Percentiles rank a stretch among this genome's conserved stretches.
Evolutionary conservation across 2,113 vertebrate genomes (phyloP).

Genomic region (Leptobrachium ailaonicum): DNA sequence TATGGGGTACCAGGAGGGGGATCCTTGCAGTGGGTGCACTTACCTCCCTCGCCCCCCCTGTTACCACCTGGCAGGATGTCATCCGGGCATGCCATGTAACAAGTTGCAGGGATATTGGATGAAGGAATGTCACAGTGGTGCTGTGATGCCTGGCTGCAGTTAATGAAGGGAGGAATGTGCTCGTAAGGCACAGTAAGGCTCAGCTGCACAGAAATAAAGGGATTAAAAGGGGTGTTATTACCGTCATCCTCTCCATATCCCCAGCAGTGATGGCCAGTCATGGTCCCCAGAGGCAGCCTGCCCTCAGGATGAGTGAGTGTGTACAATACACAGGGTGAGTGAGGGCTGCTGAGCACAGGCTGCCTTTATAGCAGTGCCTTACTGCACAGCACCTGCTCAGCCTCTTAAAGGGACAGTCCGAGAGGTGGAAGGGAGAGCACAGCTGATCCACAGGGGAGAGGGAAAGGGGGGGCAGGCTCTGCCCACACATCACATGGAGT

Average conservation of each 20-base stretch:
- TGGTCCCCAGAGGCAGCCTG: conserved; percentile 53
- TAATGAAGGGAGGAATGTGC: conserved; percentile 35
- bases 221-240: conserved; percentile 62
- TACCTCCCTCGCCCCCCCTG: neutral
- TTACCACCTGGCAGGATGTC: neutral
- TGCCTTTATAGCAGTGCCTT: conserved; percentile 58
- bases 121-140: neutral
- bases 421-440: conserved; percentile 27
- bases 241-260: conserved; percentile 90
- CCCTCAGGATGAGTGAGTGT: conserved; percentile 36
- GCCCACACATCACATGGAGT: neutral
- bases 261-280: conserved; percentile 85
- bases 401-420: conserved; percentile 72
- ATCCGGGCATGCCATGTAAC: neutral
- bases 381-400: conserved; percentile 53
- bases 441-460: too few species aligned
- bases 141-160: neutral
- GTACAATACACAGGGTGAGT: too few species aligned
- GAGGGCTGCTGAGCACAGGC: conserved; percentile 41
- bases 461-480: conserved; percentile 48
- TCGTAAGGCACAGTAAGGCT: neutral
- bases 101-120: neutral
- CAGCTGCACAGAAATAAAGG: neutral
- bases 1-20: too few species aligned
- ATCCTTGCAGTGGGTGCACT: neutral